These are phyloP conservation scores for Grus americana DNA, from an alignment of 2,113 vertebrate genomes.

Conservation along the genomic window DNA sequence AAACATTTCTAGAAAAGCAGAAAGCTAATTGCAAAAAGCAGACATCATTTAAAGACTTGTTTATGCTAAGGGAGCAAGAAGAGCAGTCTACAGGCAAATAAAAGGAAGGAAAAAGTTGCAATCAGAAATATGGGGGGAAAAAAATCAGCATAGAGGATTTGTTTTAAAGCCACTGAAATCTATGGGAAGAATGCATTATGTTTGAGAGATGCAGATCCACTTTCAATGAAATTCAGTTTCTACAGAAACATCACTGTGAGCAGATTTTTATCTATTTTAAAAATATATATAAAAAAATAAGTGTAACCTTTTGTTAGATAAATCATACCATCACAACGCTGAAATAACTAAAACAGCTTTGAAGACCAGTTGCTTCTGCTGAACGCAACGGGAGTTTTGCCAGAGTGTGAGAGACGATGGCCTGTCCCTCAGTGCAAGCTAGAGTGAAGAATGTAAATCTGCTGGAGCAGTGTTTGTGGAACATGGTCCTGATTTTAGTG, in stretches of 20 bases:
- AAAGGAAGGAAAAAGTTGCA: neutral
- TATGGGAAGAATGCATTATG: neutral
- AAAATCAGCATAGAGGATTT: neutral
- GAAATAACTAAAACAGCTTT: neutral
- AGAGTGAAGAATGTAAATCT: neutral
- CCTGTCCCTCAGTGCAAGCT: neutral
- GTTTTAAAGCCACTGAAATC: neutral
- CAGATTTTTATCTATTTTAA: neutral
- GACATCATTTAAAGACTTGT: neutral
- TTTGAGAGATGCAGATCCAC: neutral
- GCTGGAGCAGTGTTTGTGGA: slow-evolving; percentile 12
- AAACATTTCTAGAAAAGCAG: neutral
- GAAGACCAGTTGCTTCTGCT: neutral
- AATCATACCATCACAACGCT: neutral
- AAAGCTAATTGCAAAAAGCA: neutral
- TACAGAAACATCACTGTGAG: neutral
- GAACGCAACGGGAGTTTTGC: neutral
- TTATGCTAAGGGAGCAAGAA: neutral
- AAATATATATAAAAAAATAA: neutral
- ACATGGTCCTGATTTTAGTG: slow-evolving; percentile 31
- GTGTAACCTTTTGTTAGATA: neutral
- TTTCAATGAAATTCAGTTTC: neutral
- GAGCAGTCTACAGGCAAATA: neutral
- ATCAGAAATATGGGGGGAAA: neutral
- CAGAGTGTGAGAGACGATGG: neutral